Base-by-base conservation (phyloP, 2,797 vertebrate species). In the Trematomus bernacchii region DNA sequence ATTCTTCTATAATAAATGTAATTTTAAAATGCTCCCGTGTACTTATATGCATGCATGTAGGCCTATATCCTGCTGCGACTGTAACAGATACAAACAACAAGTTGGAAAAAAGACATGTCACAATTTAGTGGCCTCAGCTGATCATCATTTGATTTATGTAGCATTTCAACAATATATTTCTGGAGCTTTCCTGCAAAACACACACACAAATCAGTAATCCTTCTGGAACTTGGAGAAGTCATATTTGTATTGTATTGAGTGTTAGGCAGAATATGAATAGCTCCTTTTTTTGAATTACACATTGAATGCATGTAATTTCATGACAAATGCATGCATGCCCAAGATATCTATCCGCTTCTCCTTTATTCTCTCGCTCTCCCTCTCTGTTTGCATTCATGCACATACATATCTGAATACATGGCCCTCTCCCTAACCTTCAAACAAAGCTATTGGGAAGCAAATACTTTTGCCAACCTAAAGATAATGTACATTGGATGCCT, bases 401-500 rank as follows among this genome's bases (percentile, higher is more conserved):
- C 47, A 43, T 44, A 33, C 61, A 54, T 62, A 58, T 61, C 40
- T 23, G 37, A 80, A 50, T 60, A 42, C 14, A 50, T 27, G 18
- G 37, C 55, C 37, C 19, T 61, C 19, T 33, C 52, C 33, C 48
- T 66, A 37, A 72, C 63, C 70, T 69, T 65, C 59, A 66, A 52
- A 67, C 77, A 67, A 54, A 75, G 67, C 54, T 42, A 33, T 0
- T 18, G 33, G 16, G 30, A 60, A 66, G 42, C 70, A 77, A 65
- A 80, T 61, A 67, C 71, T 80, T 79, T 83, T 61, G n/a, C 37
- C 52, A 60, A 73, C 48, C 76, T 64, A 62, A 71, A 88, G 76
- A 65, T 63, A 71, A 84, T 67, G 75, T 71, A 64, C 9, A 11
- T 15, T 63, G 63, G 50, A 71, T 58, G 21, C 57, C 44, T 85